Conservation (phyloP, 2,888 invertebrate species). For the Bimastos eiseni region DNA sequence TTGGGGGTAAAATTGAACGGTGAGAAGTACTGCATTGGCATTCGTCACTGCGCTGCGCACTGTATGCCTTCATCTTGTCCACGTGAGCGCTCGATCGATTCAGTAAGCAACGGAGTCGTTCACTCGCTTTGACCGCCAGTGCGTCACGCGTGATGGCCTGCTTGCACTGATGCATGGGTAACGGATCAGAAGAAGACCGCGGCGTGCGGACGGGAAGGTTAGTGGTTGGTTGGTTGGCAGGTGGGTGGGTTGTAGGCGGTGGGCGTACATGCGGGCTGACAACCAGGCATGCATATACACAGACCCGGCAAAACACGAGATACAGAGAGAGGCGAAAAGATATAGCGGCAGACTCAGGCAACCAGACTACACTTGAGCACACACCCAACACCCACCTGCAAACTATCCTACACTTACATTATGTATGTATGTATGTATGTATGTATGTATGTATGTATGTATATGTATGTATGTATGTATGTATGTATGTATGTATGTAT, state of each 20-base stretch:
- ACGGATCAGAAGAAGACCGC: neutral
- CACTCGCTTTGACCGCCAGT: neutral
- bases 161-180: neutral
- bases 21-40: neutral
- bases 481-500: too few relatives aligned
- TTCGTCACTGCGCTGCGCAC: neutral
- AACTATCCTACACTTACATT: neutral
- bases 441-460: too few relatives aligned
- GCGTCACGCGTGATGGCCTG: constrained; percentile 4
- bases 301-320: neutral
- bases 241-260: neutral
- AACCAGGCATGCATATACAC: neutral
- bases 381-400: too few relatives aligned
- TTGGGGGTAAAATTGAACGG: neutral
- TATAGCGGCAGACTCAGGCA: neutral
- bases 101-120: neutral
- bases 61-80: neutral
- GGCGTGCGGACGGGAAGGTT: too few relatives aligned
- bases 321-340: neutral
- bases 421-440: too few relatives aligned
- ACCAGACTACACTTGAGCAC: neutral
- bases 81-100: neutral
- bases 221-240: too few relatives aligned
- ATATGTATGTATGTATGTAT: too few relatives aligned
- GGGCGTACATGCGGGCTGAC: neutral